Percentiles rank a stretch among this genome's conserved stretches.
These are phyloP conservation scores for Timema podura DNA, from an alignment of 2,888 invertebrate genomes.

Conservation along the genomic window DNA sequence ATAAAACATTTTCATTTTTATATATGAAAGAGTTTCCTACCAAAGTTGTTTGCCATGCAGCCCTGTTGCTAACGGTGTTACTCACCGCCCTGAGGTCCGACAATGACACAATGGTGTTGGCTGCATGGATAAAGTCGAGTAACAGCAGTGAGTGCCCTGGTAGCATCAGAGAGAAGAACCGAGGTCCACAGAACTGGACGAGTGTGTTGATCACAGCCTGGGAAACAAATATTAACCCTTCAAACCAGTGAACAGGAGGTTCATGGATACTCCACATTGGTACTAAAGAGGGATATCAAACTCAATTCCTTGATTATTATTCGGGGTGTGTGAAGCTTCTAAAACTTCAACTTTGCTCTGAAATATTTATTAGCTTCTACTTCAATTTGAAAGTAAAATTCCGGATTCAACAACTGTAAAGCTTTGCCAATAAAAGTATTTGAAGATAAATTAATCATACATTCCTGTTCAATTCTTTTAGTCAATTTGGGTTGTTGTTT, in stretches of 20 bases:
- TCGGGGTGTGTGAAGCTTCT: no score
- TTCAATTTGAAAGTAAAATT: no score
- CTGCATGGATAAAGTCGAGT: slow-evolving; percentile 86
- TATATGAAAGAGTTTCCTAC: no score
- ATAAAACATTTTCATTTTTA: neutral
- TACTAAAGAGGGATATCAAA: neutral
- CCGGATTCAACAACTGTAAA: no score
- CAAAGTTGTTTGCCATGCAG: neutral
- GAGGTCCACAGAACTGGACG: slow-evolving; percentile 74
- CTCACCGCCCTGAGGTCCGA: slow-evolving; percentile 60
- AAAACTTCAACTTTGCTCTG: no score
- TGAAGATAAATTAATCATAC: no score
- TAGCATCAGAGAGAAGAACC: slow-evolving; percentile 79
- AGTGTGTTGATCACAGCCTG: slow-evolving; percentile 74
- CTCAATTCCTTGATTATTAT: no score
- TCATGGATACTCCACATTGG: neutral
- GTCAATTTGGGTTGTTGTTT: no score
- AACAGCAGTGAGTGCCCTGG: slow-evolving; percentile 85
- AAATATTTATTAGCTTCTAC: no score
- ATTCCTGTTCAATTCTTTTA: no score
- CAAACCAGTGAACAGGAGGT: neutral
- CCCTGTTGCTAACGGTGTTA: slow-evolving; percentile 16
- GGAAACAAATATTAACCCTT: slow-evolving; percentile 20
- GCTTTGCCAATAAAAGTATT: no score
- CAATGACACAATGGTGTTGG: slow-evolving; percentile 79